Evolutionary conservation across 2,888 invertebrate genomes (phyloP), one percentile per base, ranked within the genome.

Genomic region (Drosophila subsilvestris): DNA sequence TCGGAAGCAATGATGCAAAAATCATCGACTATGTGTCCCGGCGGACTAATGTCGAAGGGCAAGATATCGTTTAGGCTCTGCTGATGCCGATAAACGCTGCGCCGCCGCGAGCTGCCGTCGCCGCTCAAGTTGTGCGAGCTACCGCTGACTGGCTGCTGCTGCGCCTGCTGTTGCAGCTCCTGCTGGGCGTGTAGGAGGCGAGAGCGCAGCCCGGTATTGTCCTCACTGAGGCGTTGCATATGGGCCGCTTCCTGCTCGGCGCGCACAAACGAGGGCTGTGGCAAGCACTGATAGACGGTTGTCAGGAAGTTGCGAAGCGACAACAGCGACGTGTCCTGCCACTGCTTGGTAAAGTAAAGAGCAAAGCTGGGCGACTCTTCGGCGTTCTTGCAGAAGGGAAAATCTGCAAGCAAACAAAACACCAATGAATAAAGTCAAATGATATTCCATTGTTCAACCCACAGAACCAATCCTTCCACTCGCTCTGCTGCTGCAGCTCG

Each of bases 391-490:
- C 98, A 94, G 91, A 97, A 99, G 0, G 98, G 98, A 72, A 99
- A 93, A 92, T 97, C 98, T 99, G 92, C 55, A 94, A 93, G 56
- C 37, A n/a, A 20, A 63, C 17, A 45, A 43, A 27, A 47, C 2
- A 12, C 3, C 17, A 27, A n/a, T 60, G 2, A 72, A 14, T 12
- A 48, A 14, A 43, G 10, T 0, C 29, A 9, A 42, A 12, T 9
- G 3, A 1, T 18, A 2, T 37, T 2, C 4, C 1, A 3, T 5
- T 12, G 7, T 5, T 25, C 12, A 32, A 9, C 95, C 94, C 94
- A 98, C 98, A 96, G 93, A 98, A 99, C 99, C 99, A 99, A 83
- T 99, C 99, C 90, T 96, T 97, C 98, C 98, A 99, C 91, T 99
- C 99, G 67, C 94, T 93, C 90, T 97, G 97, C 54, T 95, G 95